phyloP scores from a whole-genome alignment of 2,113 vertebrate species.

The Rhynchopsitta pachyrhyncha region DNA sequence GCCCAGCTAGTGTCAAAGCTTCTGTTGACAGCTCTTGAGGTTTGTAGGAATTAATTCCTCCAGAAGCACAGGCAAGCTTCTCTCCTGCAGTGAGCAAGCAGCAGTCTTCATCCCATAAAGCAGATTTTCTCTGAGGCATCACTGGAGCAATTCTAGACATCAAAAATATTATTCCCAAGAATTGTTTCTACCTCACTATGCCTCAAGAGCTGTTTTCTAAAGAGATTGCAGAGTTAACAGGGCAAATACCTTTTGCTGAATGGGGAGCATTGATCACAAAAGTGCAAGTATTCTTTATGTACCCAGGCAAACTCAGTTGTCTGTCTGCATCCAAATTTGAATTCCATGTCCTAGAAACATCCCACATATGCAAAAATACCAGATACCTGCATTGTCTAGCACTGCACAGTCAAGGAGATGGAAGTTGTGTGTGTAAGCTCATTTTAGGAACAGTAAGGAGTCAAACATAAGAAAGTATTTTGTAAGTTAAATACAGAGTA shows the following conservation, averaged over 20 bases:
- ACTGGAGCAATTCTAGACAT: background rate
- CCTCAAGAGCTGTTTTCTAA: background rate
- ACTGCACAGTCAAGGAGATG: background rate
- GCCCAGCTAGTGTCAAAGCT: background rate
- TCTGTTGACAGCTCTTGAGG: background rate
- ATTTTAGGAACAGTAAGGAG: background rate
- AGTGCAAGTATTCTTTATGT: background rate
- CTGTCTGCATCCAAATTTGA: background rate
- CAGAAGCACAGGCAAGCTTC: background rate
- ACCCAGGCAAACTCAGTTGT: background rate
- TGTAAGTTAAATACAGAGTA: background rate
- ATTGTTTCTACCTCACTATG: background rate
- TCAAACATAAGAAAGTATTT: background rate
- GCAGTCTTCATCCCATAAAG: background rate
- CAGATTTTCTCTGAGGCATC: background rate
- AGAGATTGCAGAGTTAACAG: background rate
- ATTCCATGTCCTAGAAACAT: background rate
- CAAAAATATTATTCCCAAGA: background rate
- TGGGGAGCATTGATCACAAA: background rate
- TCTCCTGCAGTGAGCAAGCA: background rate
- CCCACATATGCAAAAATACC: background rate
- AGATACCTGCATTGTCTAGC: background rate
- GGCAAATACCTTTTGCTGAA: background rate
- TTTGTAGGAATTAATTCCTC: background rate
- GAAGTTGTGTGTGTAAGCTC: background rate